Base-by-base conservation (phyloP, 2,888 invertebrate genomes). In the Ditula angustiorana region DNA sequence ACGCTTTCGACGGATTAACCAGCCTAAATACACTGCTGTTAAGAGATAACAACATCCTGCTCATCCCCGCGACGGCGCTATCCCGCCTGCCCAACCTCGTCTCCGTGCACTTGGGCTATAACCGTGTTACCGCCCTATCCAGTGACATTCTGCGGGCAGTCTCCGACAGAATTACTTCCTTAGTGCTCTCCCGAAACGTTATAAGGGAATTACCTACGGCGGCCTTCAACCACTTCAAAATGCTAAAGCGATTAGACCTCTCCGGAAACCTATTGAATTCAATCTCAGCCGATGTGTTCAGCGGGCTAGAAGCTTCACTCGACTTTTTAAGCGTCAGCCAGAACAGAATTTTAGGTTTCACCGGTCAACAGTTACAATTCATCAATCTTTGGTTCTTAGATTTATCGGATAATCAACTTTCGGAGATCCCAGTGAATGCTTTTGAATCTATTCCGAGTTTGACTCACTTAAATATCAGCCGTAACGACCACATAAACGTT, bases 21-120 rank as follows among this genome's bases (percentile, higher is more conserved):
- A 96, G 94, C 72, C 88, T 98, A 13, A 95, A 96, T 82, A 95
- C 95, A 35, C 89, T 98, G 0, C 95, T 96, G 26, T 92, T 98
- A 8, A 95, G 96, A 74, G 98, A 98, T 83, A 98, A 98, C 87
- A 97, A 98, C 71, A 96, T 98, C 60, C 93, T 98, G 0, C 89
- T 97, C 0, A 95, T 98, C 41, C 98, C 98, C 0, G 96, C 97
- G 0, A 95, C 96, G 44, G 97, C 98, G 0, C 88, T 98, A 4
- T 96, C 96, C 5, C 94, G 96, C n/a, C 85, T 98, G 11, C 96
- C 97, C 0, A 95, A 95, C 53, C 88, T 98, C 1, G 93, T 94
- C 2, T 94, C 95, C 10, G 93, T 98, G 0, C 96, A 96, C 78
- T 86, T 98, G 67, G 97, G 97, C 71, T 98, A 95, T 83, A 98